Evolutionary conservation across 1,140 invertebrate species (phyloP).

Genomic region (Megalopta genalis): DNA sequence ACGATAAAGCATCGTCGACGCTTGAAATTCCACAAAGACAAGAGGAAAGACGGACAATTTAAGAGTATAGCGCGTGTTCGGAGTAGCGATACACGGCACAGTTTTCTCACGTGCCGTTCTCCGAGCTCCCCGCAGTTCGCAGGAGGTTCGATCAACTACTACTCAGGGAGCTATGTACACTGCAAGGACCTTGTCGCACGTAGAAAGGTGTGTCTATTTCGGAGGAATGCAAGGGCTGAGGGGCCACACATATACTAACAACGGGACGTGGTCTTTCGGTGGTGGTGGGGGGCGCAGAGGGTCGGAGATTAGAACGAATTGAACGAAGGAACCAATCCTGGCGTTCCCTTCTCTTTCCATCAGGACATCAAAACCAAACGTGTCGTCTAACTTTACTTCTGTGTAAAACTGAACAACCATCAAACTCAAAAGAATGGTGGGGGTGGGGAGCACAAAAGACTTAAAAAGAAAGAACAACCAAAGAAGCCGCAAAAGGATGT

Average conservation of each 20-base stretch:
- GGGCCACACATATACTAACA: background rate
- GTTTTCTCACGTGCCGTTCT: conserved; percentile 46
- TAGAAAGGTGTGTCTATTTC: background rate
- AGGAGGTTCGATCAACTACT: background rate
- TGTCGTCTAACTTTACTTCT: background rate
- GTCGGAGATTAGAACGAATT: background rate
- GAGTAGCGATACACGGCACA: conserved; percentile 34
- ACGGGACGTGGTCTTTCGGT: too few relatives aligned
- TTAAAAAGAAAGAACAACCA: conserved; percentile 7
- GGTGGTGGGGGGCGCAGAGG: too few relatives aligned
- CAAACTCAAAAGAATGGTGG: conserved; percentile 5
- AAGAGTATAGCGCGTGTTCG: background rate
- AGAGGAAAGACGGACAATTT: background rate
- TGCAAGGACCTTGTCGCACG: conserved; percentile 9
- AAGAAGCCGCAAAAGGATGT: conserved; percentile 28
- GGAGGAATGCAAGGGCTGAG: conserved; percentile 12
- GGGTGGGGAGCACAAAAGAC: background rate
- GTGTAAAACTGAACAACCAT: conserved; percentile 11
- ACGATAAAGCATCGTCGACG: too few relatives aligned
- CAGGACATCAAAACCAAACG: background rate
- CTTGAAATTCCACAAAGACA: background rate
- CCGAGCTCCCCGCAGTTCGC: background rate
- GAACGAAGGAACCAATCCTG: background rate
- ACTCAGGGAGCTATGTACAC: conserved; percentile 20
- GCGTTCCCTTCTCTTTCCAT: background rate